Evolutionary conservation across 2,888 invertebrate genomes (phyloP).

Genomic region (Pyrochroa serraticornis): DNA sequence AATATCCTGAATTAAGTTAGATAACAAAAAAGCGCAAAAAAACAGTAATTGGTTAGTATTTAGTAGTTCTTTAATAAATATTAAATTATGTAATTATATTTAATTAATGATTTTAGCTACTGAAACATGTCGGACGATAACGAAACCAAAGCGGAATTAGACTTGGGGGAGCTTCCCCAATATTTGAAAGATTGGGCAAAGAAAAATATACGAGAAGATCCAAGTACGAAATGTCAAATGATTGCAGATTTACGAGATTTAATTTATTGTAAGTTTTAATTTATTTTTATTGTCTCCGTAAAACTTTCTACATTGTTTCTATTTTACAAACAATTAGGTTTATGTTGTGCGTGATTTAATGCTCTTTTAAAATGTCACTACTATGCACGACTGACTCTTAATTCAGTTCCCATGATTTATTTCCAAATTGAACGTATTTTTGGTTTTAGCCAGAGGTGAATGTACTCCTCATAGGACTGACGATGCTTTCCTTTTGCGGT

Average conservation of each 20-base stretch:
- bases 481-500: conserved; percentile 73
- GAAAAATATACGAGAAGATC: conserved; percentile 72
- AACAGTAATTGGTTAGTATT: too few species aligned
- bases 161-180: conserved; percentile 69
- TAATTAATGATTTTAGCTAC: neutral
- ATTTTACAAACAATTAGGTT: neutral
- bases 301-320: neutral
- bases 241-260: conserved; percentile 74
- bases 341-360: too few species aligned
- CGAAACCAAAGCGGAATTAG: conserved; percentile 65
- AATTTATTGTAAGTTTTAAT: conserved; percentile 68
- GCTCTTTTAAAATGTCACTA: too few species aligned
- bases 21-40: too few species aligned
- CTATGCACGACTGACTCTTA: too few species aligned
- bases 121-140: conserved; percentile 54
- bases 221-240: conserved; percentile 69
- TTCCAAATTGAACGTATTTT: neutral
- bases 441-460: conserved; percentile 71
- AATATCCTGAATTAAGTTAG: too few species aligned
- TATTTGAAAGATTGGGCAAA: conserved; percentile 72
- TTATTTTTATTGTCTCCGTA: neutral
- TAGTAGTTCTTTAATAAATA: too few species aligned
- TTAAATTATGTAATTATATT: too few species aligned
- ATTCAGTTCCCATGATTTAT: too few species aligned
- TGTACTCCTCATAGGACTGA: conserved; percentile 75